Conservation (phyloP, 1,140 invertebrate species). For the Euura lappo region DNA sequence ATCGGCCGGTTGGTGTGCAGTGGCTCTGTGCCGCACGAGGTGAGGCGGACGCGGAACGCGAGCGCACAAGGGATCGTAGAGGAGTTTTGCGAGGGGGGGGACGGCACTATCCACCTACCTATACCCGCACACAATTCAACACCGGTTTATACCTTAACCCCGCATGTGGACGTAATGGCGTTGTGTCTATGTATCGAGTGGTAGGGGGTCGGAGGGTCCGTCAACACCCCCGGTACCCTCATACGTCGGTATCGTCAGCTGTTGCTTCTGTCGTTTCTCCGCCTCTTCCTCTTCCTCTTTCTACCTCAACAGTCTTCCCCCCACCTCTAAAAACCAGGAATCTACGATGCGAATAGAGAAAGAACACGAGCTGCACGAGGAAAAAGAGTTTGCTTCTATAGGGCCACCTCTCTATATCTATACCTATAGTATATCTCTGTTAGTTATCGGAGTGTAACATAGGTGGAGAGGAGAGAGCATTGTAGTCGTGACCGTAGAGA, state of each 20-base stretch:
- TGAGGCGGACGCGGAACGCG: slow-evolving; percentile 19
- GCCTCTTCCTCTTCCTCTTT: slow-evolving; percentile 8
- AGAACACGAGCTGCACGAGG: too few species aligned
- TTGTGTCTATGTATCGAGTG: not conserved
- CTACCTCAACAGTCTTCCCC: not conserved
- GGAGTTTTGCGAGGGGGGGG: slow-evolving; percentile 9
- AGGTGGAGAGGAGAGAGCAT: too few species aligned
- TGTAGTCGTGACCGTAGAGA: too few species aligned
- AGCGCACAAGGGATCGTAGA: slow-evolving; percentile 15
- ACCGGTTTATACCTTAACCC: too few species aligned
- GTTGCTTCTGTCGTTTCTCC: slow-evolving; percentile 36
- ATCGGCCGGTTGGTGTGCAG: slow-evolving; percentile 35
- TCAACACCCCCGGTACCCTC: too few species aligned
- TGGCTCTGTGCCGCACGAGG: slow-evolving; percentile 21
- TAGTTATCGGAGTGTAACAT: too few species aligned
- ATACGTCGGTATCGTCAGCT: slow-evolving; percentile 42
- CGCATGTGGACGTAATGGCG: too few species aligned
- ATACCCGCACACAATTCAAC: not conserved
- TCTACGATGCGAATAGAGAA: too few species aligned
- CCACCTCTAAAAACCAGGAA: too few species aligned
- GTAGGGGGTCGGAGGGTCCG: not conserved
- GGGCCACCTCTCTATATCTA: too few species aligned
- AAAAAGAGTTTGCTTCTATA: too few species aligned
- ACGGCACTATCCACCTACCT: not conserved
- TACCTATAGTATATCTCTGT: too few species aligned